A percentile compares a stretch with the other conserved stretches of the same genome.
These are phyloP conservation scores for Globicephala melas DNA, from an alignment of 2,113 vertebrate species.

Conservation along the genomic window DNA sequence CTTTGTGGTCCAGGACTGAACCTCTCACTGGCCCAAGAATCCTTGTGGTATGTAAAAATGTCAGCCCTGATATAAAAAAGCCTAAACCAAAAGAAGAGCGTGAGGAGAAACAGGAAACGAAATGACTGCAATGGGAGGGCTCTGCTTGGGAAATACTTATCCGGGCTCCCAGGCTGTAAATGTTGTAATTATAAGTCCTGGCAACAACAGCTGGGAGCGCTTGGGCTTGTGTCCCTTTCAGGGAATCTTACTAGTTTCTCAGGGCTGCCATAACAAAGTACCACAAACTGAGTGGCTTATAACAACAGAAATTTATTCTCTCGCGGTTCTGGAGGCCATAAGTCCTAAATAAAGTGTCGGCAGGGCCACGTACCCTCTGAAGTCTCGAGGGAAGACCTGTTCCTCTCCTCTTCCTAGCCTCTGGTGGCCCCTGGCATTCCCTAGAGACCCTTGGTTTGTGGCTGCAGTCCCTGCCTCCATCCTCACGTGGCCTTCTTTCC, in stretches of 20 bases:
- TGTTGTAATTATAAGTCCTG: not conserved
- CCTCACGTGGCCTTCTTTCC: not conserved
- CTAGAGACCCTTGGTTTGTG: too few species aligned
- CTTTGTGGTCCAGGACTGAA: not conserved
- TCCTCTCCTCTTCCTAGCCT: too few species aligned
- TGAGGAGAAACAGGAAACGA: not conserved
- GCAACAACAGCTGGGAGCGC: too few species aligned
- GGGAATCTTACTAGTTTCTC: not conserved
- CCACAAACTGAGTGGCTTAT: not conserved
- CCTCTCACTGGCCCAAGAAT: not conserved
- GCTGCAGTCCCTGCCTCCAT: fast-evolving
- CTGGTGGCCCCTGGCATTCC: not conserved
- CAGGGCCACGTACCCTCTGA: fast-evolving
- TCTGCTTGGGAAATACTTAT: not conserved
- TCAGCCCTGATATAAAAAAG: not conserved
- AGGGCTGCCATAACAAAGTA: too few species aligned
- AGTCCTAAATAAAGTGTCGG: not conserved
- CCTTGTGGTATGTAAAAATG: not conserved
- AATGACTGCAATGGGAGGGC: not conserved
- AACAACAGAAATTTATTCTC: not conserved
- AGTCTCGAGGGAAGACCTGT: not conserved
- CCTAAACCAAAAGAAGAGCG: not conserved
- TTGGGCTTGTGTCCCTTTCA: not conserved
- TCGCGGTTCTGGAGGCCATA: not conserved
- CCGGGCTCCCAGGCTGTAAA: not conserved